These are phyloP conservation scores for Pammene aurita DNA, from an alignment of 2,888 invertebrate genomes.

Conservation along the genomic window DNA sequence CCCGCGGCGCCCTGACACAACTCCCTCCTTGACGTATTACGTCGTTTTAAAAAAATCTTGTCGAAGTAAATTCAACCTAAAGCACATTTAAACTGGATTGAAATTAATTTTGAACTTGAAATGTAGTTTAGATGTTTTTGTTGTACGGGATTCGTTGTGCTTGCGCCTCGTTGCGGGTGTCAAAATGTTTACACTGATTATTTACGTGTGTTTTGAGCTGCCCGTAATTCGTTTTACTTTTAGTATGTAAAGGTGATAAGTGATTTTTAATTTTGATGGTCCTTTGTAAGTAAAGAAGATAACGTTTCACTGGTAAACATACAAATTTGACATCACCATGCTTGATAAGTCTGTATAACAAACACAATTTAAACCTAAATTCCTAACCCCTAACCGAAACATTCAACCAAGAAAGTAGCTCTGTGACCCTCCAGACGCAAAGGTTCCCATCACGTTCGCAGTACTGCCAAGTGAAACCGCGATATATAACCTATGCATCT, in stretches of 20 bases:
- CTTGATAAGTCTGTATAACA: no score
- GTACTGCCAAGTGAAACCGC: no score
- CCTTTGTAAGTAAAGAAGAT: not conserved
- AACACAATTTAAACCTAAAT: no score
- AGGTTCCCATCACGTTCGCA: no score
- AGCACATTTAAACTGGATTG: not conserved
- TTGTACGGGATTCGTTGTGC: not conserved
- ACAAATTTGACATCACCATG: no score
- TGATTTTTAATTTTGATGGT: conserved; percentile 8
- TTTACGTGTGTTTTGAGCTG: conserved; percentile 30
- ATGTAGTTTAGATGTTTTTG: not conserved
- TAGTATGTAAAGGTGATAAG: not conserved
- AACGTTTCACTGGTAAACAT: no score
- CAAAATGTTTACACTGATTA: conserved; percentile 39
- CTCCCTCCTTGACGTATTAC: not conserved
- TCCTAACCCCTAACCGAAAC: no score
- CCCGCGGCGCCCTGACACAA: conserved; percentile 53
- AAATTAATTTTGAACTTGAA: not conserved
- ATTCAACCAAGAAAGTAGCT: no score
- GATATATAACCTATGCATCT: no score
- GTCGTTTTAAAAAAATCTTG: not conserved
- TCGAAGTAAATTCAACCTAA: not conserved
- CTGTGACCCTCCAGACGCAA: no score
- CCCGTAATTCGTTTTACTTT: conserved; percentile 13
- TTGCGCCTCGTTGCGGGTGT: conserved; percentile 29